Base-by-base conservation (phyloP, 1,140 invertebrate species). In the Potamilus streckersoni region DNA sequence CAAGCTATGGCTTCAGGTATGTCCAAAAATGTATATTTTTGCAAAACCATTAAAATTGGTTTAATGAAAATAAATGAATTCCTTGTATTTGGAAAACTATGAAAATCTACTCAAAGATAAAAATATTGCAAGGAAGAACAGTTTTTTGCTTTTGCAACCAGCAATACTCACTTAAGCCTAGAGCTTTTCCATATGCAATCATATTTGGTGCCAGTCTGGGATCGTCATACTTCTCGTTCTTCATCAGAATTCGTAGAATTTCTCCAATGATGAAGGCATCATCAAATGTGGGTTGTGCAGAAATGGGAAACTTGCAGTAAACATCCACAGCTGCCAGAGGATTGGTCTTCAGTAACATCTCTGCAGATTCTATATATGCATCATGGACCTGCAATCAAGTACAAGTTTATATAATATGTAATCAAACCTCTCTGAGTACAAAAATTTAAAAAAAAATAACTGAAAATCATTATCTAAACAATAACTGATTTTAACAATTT, bases 221-320 rank as follows among this genome's bases (percentile, higher is more conserved):
- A 77, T 89, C 87, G 70, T 89, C 88, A 82, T 80, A 90, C 70
- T 87, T 85, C 77, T 90, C 87, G n/a, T 73, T 76, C 60, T 90
- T 90, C 79, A 90, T 87, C 71, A 89, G 71, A n/a, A 90, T 79
- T 6, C 86, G 77, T 0, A 89, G 83, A 74, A 90, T 88, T 63
- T 90, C 88, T 31, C 88, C 87, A 78, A 87, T 84, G 27, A 90
- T 89, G 74, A 84, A 90, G 14, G 86, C 89, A 84, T 90, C 89
- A 76, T 90, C 87, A 83, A 89, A 90, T 2, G 84, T 79, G 11
- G 86, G 87, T 19, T 84, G 82, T 13, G 88, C 86, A n/a, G 87
- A 82, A n/a, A 88, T 78, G 11, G 87, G 89, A 74, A 89, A 89
- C 67, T 87, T 86, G 73, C 80, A 77, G 67, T 88, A 90, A 3